Evolutionary conservation across 1,140 invertebrate genomes (phyloP).

Genomic region (Solenopsis invicta): DNA sequence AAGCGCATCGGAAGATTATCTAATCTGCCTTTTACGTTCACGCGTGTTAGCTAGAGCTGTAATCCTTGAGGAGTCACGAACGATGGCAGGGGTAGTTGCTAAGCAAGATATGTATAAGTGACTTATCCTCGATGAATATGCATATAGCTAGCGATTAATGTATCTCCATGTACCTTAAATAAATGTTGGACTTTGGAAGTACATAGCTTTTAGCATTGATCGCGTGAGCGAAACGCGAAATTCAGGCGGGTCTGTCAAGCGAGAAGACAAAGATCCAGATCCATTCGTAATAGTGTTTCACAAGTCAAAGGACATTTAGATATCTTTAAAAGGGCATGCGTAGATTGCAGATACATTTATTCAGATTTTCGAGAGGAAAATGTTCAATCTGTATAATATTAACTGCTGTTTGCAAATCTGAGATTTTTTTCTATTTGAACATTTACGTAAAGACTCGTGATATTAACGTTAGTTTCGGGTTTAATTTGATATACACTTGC

Average conservation of each 20-base stretch:
- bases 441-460: background rate
- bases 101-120: background rate
- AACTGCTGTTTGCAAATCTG: background rate
- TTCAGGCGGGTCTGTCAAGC: background rate
- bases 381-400: background rate
- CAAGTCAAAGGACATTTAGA: background rate
- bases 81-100: background rate
- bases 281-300: constrained; percentile 3
- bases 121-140: constrained; percentile 40
- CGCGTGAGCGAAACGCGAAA: background rate
- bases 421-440: no score
- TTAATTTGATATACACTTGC: background rate
- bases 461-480: background rate
- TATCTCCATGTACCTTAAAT: constrained; percentile 2
- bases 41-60: background rate
- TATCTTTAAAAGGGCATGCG: background rate
- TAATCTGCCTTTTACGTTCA: background rate
- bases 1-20: background rate
- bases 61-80: background rate
- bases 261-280: background rate
- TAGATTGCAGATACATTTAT: background rate
- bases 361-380: background rate
- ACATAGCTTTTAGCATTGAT: background rate
- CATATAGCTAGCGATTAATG: background rate
- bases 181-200: background rate